These are phyloP conservation scores for Drosophila nigrodunni DNA, from an alignment of 1,140 invertebrate species.

Conservation along the genomic window DNA sequence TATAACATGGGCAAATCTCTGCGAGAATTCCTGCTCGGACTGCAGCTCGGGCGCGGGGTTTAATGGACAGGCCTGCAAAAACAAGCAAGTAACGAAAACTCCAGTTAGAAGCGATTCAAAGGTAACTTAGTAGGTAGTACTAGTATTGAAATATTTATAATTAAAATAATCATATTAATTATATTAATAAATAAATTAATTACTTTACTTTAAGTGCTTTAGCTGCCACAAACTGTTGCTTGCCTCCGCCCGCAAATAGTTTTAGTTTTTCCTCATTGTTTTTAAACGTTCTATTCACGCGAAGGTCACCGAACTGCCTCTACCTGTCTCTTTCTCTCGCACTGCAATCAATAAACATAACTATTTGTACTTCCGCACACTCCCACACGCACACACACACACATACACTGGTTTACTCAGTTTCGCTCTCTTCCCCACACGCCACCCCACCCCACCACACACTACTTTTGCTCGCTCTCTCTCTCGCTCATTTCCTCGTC, in stretches of 20 bases:
- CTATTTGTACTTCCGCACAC: conserved; percentile 71
- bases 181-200: background rate
- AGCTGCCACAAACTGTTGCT: conserved; percentile 34
- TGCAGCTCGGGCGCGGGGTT: conserved; percentile 96
- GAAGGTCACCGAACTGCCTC: conserved; percentile 74
- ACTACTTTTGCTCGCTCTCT: background rate
- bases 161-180: background rate
- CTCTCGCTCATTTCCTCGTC: conserved; percentile 54
- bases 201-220: too few species aligned
- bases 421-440: too few species aligned
- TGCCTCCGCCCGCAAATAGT: background rate
- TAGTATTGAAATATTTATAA: background rate
- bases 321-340: background rate
- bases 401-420: background rate
- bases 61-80: conserved; percentile 83
- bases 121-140: background rate
- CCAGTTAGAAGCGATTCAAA: background rate
- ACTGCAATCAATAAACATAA: conserved; percentile 73
- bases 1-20: conserved; percentile 97
- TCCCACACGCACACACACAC: conserved; percentile 26
- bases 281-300: conserved; percentile 49
- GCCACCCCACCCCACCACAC: background rate
- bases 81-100: background rate
- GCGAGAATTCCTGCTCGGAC: conserved; percentile 95
- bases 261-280: background rate